phyloP scores from a whole-genome alignment of 2,888 invertebrate genomes.

The Drosophila colorata region DNA sequence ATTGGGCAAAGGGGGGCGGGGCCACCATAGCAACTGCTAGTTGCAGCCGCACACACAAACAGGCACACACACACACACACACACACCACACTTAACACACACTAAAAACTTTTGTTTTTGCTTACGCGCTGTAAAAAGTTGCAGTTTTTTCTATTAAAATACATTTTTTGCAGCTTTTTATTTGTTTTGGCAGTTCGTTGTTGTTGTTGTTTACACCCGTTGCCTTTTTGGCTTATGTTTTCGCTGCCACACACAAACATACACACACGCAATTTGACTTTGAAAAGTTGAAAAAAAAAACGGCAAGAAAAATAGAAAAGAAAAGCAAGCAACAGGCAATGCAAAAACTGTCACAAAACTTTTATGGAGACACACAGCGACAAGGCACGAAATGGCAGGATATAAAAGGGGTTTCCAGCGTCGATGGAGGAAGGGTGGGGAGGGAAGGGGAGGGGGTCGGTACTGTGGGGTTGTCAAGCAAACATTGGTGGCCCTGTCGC shows the following conservation, averaged over 20 bases:
- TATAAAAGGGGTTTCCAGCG: not conserved
- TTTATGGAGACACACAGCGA: conserved; percentile 69
- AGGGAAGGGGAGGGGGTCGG: no score
- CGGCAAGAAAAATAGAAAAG: conserved; percentile 13
- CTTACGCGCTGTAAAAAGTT: conserved; percentile 63
- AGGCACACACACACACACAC: conserved; percentile 6
- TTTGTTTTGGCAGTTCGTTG: conserved; percentile 25
- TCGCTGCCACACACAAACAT: conserved; percentile 45
- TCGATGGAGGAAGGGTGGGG: no score
- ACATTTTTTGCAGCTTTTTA: conserved; percentile 15
- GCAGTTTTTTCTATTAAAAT: conserved; percentile 54
- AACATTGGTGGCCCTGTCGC: conserved; percentile 58
- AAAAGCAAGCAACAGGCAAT: conserved; percentile 27
- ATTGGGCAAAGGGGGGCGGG: conserved; percentile 11
- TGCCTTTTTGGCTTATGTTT: conserved; percentile 54
- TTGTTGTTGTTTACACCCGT: conserved; percentile 39
- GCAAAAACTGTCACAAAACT: conserved; percentile 76
- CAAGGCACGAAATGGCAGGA: conserved; percentile 14
- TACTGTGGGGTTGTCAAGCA: conserved; percentile 20
- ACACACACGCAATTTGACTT: conserved; percentile 59
- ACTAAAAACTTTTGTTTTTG: conserved; percentile 58
- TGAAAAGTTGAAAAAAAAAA: conserved; percentile 47
- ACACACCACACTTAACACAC: conserved; percentile 19
- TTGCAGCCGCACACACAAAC: conserved; percentile 53
- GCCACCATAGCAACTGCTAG: conserved; percentile 56